Evolutionary conservation across 64 coral and sea anemone genomes (phyloP).

Genomic region (Trachythela sp.): DNA sequence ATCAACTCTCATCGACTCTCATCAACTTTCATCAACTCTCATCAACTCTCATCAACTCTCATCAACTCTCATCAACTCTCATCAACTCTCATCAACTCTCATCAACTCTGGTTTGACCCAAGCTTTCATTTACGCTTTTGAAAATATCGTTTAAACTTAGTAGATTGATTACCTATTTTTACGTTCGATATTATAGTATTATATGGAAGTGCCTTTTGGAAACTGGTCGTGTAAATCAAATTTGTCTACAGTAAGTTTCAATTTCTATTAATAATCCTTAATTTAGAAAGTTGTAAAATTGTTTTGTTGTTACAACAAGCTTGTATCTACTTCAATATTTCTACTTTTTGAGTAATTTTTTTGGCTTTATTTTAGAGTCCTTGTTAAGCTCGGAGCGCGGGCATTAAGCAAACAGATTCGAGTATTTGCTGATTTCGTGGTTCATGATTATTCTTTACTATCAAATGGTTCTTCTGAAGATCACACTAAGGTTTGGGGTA

Average conservation of each 20-base stretch:
- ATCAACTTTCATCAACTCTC: too few relatives aligned
- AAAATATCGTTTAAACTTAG: background rate
- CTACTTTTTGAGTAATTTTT: too few relatives aligned
- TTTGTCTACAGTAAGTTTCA: slow-evolving; percentile 73
- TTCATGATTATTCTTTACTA: slow-evolving; percentile 73
- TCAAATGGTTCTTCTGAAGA: background rate
- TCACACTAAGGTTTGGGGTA: background rate
- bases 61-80: too few relatives aligned
- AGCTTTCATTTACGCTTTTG: background rate
- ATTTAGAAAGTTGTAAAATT: background rate
- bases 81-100: too few relatives aligned
- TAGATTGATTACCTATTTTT: background rate
- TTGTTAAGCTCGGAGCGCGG: slow-evolving; percentile 79
- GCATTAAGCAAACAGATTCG: slow-evolving; percentile 78
- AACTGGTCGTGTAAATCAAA: slow-evolving; percentile 55
- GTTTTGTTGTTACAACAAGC: background rate
- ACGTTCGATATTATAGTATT: slow-evolving; percentile 41
- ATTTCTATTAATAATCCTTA: background rate
- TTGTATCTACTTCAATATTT: too few relatives aligned
- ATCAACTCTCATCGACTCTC: too few relatives aligned
- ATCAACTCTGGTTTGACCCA: too few relatives aligned
- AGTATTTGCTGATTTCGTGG: slow-evolving; percentile 89
- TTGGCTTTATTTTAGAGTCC: slow-evolving; percentile 51
- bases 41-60: too few relatives aligned
- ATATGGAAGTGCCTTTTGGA: slow-evolving; percentile 88